Evolutionary conservation across 2,888 invertebrate genomes (phyloP).

Genomic region (Yponomeuta evonymella): DNA sequence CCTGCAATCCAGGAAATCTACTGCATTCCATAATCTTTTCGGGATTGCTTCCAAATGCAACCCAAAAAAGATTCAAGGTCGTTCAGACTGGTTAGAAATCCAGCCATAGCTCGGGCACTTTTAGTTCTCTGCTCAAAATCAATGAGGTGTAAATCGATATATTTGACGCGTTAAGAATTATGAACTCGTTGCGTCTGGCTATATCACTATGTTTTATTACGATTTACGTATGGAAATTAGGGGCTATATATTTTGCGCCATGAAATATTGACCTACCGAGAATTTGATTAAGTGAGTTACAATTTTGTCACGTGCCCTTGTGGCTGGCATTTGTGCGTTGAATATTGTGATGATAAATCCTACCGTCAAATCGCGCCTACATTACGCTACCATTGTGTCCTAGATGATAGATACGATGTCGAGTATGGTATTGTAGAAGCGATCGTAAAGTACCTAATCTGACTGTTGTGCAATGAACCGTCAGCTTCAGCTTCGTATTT

Average conservation of each 20-base stretch:
- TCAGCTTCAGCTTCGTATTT: too few relatives aligned
- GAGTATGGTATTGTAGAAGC: too few relatives aligned
- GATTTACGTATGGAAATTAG: neutral
- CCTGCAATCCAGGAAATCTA: too few relatives aligned
- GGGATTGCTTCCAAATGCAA: too few relatives aligned
- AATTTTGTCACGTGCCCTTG: slow-evolving; percentile 2
- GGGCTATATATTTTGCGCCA: neutral
- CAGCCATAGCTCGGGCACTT: neutral
- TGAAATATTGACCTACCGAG: neutral
- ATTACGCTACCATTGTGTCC: neutral
- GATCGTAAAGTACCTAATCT: too few relatives aligned
- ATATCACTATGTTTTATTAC: neutral
- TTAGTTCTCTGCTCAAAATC: neutral
- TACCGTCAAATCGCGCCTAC: neutral
- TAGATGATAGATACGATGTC: neutral
- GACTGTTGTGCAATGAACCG: too few relatives aligned
- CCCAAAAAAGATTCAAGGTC: too few relatives aligned
- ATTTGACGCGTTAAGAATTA: neutral
- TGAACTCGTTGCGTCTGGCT: neutral
- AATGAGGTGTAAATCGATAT: slow-evolving; percentile 4
- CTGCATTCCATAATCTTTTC: too few relatives aligned
- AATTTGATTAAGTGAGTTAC: slow-evolving; percentile 1
- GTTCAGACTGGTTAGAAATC: too few relatives aligned
- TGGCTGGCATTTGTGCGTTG: neutral
- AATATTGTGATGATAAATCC: slow-evolving; percentile 1